Evolutionary conservation across 2,113 vertebrate genomes (phyloP), one percentile per base, ranked within the genome.

Genomic region (Oxyura jamaicensis): DNA sequence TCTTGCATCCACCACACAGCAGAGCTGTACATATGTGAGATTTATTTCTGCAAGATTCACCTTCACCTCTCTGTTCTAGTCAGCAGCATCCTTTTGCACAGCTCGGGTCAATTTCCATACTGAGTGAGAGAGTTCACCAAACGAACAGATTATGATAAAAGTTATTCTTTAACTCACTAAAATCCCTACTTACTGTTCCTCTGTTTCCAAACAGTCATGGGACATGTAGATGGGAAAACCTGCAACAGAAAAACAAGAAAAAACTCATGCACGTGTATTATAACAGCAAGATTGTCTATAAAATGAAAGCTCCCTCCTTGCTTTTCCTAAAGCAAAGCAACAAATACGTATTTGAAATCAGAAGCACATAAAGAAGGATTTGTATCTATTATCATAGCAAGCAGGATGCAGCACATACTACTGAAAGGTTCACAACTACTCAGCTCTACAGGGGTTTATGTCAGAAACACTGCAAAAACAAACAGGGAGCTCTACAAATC

Each of bases 361-460:
- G 28, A 35, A 96, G 33, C 22, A 6, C 72, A 85, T 63, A 80
- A 86, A 93, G 92, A 86, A 77, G 21, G 48, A 33, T 79, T 87
- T 95, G 66, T 96, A 93, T 83, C 93, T 95, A 83, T 72, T 89
- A 82, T 72, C 4, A 1, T 41, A 90, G 52, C 75, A 93, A 96
- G 78, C 80, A 91, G 93, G 94, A 87, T 86, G 67, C 87, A 83
- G 73, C 18, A 10, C 36, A 17, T 87, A 44, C 75, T 86, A 93
- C 90, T 46, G 90, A 88, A 81, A 89, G 67, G 35, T 87, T 89
- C 86, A 48, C 65, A 94, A 52, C 81, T 90, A 73, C 66, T 86
- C 87, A 96, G 89, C 81, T 86, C 8, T 83, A 73, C 50, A 78
- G 25, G 13, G 35, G 23, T 86, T 91, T 90, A 46, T 50, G 42